Base-by-base conservation (phyloP, 2,113 vertebrate genomes). In the Nothobranchius furzeri region DNA sequence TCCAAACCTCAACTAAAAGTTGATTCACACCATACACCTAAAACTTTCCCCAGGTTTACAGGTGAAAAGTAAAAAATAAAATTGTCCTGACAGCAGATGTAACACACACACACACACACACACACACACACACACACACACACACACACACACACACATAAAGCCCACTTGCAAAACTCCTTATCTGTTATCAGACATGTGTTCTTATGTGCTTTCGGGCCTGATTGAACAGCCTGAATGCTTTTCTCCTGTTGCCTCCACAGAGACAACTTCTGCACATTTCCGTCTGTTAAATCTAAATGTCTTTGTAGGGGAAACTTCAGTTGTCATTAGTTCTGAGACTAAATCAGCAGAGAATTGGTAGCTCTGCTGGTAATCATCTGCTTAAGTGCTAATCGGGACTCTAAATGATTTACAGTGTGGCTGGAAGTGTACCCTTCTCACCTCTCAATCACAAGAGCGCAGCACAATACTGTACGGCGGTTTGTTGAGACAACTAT, bases 401-500 rank as follows among this genome's bases (percentile, higher is more conserved):
- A 65, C 47, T 47, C 7, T 30, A 45, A 13, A 57, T 63, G 73
- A 55, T 70, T 77, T 65, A 61, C 62, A 50, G 43, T 25, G 54
- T 13, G 40, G 30, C 69, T 57, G 3, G 9, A 59, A 64, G 50
- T 40, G n/a, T 5, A 58, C 58, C 36, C 46, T 9, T n/a, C 54
- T 70, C 15, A 20, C 74, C 57, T 24, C 70, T 84, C 73, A 62
- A 20, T 87, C 76, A 83, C 54, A 42, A 11, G 7, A 53, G 54
- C 64, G 20, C 14, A 51, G 60, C 66, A 69, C 63, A 80, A 76
- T 76, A 70, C 78, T 56, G 76, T 64, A n/a, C 17, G 43, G 59
- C 68, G 65, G 75, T 71, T 45, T 71, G 66, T 83, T 73, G 57
- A 76, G 70, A 79, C 68, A 64, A 67, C 59, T 57, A 49, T 61